phyloP scores from a whole-genome alignment of 1,140 invertebrate genomes.

The Archivesica marissinica region DNA sequence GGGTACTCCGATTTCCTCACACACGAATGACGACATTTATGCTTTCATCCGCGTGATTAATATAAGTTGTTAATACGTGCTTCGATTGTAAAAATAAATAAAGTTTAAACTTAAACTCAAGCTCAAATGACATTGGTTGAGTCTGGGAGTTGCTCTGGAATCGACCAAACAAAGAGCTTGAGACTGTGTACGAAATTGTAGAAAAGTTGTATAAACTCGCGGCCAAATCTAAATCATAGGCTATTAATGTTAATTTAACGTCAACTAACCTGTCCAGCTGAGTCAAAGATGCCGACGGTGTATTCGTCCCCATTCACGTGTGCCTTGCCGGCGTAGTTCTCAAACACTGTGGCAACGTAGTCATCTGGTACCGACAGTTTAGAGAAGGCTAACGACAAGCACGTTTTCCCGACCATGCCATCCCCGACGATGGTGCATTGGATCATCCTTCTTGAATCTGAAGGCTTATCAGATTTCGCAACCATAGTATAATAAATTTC shows the following conservation, averaged over 20 bases:
- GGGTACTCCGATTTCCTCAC: no score
- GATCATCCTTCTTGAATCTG: constrained; percentile 23
- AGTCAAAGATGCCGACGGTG: constrained; percentile 53
- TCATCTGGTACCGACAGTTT: constrained; percentile 10
- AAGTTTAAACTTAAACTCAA: no score
- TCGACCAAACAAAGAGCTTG: no score
- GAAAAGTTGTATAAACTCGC: no score
- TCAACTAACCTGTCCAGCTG: constrained; percentile 55
- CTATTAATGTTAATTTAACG: not conserved
- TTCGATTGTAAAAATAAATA: no score
- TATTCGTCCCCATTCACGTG: constrained; percentile 56
- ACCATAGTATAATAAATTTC: constrained; percentile 40
- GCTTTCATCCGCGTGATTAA: no score
- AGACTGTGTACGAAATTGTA: no score
- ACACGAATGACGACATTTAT: no score
- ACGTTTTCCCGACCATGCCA: constrained; percentile 63
- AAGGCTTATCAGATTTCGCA: constrained; percentile 23
- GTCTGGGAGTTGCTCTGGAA: no score
- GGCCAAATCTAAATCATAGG: no score
- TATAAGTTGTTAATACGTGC: no score
- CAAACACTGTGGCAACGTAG: constrained; percentile 63
- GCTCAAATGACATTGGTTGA: no score
- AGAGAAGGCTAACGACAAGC: constrained; percentile 37
- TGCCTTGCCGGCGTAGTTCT: constrained; percentile 47
- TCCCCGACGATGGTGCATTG: constrained; percentile 55